Base-by-base conservation (phyloP, 2,888 invertebrate species). In the Ophion costatus region DNA sequence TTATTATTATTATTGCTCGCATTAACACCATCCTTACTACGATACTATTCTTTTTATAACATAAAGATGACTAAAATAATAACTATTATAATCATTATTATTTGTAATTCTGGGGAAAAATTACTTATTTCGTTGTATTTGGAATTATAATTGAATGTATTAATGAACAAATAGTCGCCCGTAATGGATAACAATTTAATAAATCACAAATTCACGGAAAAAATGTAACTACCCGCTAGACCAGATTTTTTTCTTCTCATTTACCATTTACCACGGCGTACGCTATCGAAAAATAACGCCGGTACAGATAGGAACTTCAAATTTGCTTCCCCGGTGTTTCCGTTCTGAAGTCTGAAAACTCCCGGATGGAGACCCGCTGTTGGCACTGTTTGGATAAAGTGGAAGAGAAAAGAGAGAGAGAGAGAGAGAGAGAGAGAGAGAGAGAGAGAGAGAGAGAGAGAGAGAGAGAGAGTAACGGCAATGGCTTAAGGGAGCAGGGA, bases 381-480 rank as follows among this genome's bases (percentile, higher is more conserved):
- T 78, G 74, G 69, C 45, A 63, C 64, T 75, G 73, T 67, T 82
- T 67, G 76, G 33, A n/a, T n/a, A 73, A 80, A 78, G 67, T 66
- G 73, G 59, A 64, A n/a, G n/a, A n/a, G n/a, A n/a, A n/a, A 33
- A 69, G 67, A 33, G 33, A 38, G 17, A n/a, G 24, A 63, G 11
- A 45, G 22, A 38, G 14, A 73, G 33, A 73, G 77, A 69, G 59
- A 38, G 59, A 59, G 67, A 59, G 59, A 24, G 17, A 20, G 10
- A 42, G 42, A 29, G 5, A 56, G 51, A 51, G 51, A 56, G 17
- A 17, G 51, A 38, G 33, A 24, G 63, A 42, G 29, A 22, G 90
- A 89, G 90, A 90, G 90, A 90, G 90, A 90, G 69, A 59, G 22
- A 69, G 29, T 14, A 20, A 20, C 14, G 42, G 57, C 2, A 56